Percentiles rank a stretch among this genome's conserved stretches.
Conservation (phyloP, 2,113 vertebrate genomes). For the Anguilla rostrata region DNA sequence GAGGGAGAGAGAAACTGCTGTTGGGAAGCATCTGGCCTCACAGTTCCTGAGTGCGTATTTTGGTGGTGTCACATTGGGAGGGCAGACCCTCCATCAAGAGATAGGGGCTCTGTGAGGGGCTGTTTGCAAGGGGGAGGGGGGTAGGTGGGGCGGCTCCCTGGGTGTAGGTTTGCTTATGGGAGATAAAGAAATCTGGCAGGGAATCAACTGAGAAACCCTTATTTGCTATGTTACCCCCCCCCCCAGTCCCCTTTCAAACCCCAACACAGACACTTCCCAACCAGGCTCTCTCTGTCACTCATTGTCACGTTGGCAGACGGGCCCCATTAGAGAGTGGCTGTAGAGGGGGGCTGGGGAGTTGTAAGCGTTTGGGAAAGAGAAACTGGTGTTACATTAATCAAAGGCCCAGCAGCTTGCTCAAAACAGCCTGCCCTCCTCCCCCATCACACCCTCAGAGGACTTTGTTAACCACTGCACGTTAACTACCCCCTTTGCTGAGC, state of each 20-base stretch:
- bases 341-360: not conserved
- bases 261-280: not conserved
- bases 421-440: not conserved
- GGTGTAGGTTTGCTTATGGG: conserved; percentile 2
- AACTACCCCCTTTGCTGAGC: not conserved
- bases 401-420: not conserved
- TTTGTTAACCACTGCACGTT: not conserved
- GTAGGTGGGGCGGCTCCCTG: conserved; percentile 1
- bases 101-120: not conserved
- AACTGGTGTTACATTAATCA: not conserved
- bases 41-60: conserved; percentile 2
- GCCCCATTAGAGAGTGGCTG: not conserved
- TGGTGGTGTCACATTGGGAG: not conserved
- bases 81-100: not conserved
- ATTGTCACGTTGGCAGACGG: not conserved
- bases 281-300: not conserved
- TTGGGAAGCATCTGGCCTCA: not conserved
- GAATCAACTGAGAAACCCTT: conserved; percentile 15
- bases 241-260: not conserved
- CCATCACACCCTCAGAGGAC: not conserved
- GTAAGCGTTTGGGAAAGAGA: not conserved
- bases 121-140: not conserved
- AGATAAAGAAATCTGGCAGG: conserved; percentile 20
- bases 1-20: not conserved
- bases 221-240: not conserved